These are phyloP conservation scores for Chaitophorus viminalis DNA, from an alignment of 2,888 invertebrate genomes.

Conservation along the genomic window DNA sequence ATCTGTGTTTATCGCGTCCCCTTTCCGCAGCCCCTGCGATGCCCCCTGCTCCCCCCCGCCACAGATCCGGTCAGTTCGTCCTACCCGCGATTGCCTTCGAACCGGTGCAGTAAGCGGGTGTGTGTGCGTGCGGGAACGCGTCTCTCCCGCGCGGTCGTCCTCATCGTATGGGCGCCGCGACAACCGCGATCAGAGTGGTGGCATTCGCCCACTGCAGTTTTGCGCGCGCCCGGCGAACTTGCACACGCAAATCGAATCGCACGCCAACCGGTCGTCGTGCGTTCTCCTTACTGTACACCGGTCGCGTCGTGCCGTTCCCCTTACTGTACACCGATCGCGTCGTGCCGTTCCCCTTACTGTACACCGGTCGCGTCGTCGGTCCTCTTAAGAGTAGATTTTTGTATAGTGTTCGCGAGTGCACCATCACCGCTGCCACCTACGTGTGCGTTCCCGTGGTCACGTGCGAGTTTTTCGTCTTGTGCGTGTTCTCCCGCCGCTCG, in stretches of 20 bases:
- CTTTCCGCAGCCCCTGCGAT: too few relatives aligned
- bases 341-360: too few relatives aligned
- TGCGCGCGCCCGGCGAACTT: slow-evolving; percentile 45
- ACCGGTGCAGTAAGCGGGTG: background rate
- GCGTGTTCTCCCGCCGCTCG: background rate
- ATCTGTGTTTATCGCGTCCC: too few relatives aligned
- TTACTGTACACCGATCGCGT: too few relatives aligned
- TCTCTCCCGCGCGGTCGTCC: background rate
- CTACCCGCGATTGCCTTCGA: background rate
- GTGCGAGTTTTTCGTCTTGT: background rate
- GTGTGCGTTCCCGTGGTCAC: background rate
- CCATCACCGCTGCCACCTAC: background rate
- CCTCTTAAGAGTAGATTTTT: too few relatives aligned
- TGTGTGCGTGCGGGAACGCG: background rate
- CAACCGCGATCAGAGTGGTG: slow-evolving; percentile 13
- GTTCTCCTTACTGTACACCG: background rate
- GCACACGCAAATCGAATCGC: slow-evolving; percentile 40
- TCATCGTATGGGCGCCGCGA: background rate
- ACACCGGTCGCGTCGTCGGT: too few relatives aligned
- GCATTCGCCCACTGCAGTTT: slow-evolving; percentile 56
- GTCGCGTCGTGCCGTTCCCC: too few relatives aligned
- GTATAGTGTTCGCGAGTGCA: too few relatives aligned
- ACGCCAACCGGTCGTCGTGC: slow-evolving; percentile 36
- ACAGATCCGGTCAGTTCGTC: background rate
- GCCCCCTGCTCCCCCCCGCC: background rate